Evolutionary conservation across 2,113 vertebrate species (phyloP).

Genomic region (Genyomyrus donnyi): DNA sequence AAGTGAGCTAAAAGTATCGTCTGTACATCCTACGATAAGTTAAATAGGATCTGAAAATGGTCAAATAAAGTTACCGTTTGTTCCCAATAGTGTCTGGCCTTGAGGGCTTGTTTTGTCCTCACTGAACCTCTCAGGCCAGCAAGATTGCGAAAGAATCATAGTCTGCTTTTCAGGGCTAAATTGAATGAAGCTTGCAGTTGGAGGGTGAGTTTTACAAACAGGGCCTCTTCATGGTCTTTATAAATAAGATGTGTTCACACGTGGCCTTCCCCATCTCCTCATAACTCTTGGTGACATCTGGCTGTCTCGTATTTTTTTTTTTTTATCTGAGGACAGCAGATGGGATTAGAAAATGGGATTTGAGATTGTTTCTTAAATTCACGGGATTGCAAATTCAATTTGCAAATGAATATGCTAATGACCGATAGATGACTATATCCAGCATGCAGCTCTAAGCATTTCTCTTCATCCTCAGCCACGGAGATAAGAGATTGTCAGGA

Average conservation of each 20-base stretch:
- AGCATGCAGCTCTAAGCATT: constrained; percentile 7
- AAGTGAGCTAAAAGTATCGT: background rate
- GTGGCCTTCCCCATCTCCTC: background rate
- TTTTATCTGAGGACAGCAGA: constrained; percentile 20
- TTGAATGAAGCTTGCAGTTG: background rate
- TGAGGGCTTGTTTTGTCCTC: background rate
- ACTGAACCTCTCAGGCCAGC: background rate
- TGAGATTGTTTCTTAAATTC: constrained; percentile 14
- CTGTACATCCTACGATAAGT: background rate
- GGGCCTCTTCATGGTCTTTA: background rate
- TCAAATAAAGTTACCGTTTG: background rate
- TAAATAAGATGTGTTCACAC: background rate
- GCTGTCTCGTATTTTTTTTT: background rate
- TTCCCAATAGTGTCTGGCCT: background rate
- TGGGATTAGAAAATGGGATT: constrained; percentile 22
- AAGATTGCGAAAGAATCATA: background rate
- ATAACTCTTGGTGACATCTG: constrained; percentile 15
- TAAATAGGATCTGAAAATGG: background rate
- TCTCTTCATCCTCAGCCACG: background rate
- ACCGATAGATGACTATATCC: constrained; percentile 22
- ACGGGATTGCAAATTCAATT: constrained; percentile 23
- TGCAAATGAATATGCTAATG: constrained; percentile 27
- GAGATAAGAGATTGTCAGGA: constrained; percentile 21
- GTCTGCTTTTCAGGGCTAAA: background rate
- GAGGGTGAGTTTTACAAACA: background rate